Base-by-base conservation (phyloP, 2,888 invertebrate species). In the Phaonia tiefii region DNA sequence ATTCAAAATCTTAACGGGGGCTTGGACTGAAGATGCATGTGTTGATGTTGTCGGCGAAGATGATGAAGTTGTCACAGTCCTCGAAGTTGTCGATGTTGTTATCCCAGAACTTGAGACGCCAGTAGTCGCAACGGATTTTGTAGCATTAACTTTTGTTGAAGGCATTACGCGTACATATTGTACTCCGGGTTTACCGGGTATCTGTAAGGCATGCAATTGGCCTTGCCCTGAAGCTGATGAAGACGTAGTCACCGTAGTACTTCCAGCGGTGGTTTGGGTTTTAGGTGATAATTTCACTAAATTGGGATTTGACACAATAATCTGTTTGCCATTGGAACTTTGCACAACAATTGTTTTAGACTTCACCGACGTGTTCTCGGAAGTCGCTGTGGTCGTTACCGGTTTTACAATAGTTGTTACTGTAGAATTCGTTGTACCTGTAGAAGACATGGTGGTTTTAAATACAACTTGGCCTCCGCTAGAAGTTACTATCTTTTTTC, bases 161-260 rank as follows among this genome's bases (percentile, higher is more conserved):
- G 92, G 92, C 17, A 94, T 91, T 49, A 95, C 92, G 83, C 94
- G 92, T n/a, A 95, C 93, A 87, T 94, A 95, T 86, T 95, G 94
- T 79, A 94, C 91, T 1, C 90, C 89, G 79, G 84, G 72, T 69
- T 91, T 89, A 42, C 90, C 89, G 0, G 89, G 83, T 37, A 90
- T 76, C 80, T 90, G 89, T 58, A 91, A 86, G 0, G 90, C 85
- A 75, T 90, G 90, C 31, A 90, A 39, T 39, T 86, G 82, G 0
- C 85, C 84, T 31, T 31, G 31, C 84, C n/a, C 54, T 1, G 25
- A 20, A 8, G 80, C 37, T 5, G 78, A 42, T 7, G 58, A 22
- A 20, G 72, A 4, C 1, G 69, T 15, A 22, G 17, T 79, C 1
- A 46, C 26, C 7, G 49, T 31, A 5, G 31, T 31, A 17, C 58